These are phyloP conservation scores for Phoenicopterus ruber DNA, from an alignment of 2,113 vertebrate species.

Conservation along the genomic window DNA sequence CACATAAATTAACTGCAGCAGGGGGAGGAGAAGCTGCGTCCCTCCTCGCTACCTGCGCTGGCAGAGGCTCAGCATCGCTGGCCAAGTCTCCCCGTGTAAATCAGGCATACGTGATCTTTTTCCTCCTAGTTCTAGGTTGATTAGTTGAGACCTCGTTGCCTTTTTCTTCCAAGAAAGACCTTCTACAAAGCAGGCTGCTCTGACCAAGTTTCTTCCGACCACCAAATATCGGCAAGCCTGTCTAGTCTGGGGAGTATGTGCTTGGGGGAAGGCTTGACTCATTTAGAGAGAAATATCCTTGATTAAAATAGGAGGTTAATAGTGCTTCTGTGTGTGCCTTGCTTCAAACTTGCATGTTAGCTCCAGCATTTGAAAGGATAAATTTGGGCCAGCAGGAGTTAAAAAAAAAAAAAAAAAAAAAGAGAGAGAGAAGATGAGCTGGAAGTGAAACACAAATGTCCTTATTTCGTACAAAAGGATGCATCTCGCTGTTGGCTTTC, in stretches of 20 bases:
- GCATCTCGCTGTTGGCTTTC: background rate
- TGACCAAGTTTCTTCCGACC: background rate
- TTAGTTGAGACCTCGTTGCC: background rate
- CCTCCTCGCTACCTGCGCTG: accelerated
- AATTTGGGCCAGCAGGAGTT: background rate
- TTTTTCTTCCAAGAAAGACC: background rate
- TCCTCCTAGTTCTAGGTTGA: background rate
- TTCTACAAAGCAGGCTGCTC: background rate
- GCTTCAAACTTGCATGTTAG: background rate
- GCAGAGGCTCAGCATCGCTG: background rate
- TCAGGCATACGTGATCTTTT: background rate
- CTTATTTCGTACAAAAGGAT: background rate
- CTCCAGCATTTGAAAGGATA: background rate
- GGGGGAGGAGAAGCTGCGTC: background rate
- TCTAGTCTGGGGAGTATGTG: background rate
- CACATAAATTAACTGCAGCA: background rate
- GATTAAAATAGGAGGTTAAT: background rate
- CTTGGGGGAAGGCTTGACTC: background rate
- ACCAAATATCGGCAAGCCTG: background rate
- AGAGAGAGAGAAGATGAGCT: background rate
- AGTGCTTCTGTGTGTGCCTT: background rate
- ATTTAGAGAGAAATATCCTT: background rate
- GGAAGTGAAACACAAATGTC: background rate
- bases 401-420: background rate
- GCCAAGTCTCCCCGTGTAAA: background rate